Base-by-base conservation (phyloP, 2,797 vertebrate genomes). In the Megalops cyprinoides region DNA sequence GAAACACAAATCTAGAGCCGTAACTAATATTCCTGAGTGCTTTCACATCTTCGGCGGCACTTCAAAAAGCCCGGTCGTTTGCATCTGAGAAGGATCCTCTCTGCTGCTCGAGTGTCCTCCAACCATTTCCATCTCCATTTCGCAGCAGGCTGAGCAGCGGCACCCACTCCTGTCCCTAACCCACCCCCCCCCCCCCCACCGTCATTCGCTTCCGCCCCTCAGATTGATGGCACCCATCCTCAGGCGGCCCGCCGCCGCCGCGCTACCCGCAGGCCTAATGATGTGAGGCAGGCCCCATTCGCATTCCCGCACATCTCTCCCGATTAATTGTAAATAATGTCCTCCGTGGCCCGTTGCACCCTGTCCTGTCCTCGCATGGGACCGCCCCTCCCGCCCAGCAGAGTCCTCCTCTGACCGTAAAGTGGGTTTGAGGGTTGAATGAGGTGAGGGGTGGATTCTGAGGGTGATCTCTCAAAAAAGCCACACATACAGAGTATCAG, bases 191-290 rank as follows among this genome's bases (percentile, higher is more conserved):
- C 14, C 3, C 3, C 12, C 9, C 51, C 15, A 10, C 77, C 37
- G 79, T 76, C 77, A 69, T 82, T 79, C 79, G 77, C 76, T 83
- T 80, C 74, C 82, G 84, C 86, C 80, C 46, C 48, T 73, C 76
- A 86, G 87, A 88, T 86, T 85, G 83, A 87, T 88, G 86, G 81
- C 28, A 5, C 46, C 76, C 83, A 75, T 65, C 69, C 76, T 80
- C 37, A 44, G 74, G 56, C 76, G 53, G 79, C 39, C 10, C 48
- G 49, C 18, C 51, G 62, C n/a, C 34, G 5, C 65, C 23, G 34
- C 28, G 18, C 67, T 71, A 67, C 42, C 23, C 62, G 6, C 62
- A 20, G 14, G 58, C 58, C 34, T 8, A 67, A 67, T 9, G 62
- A 67, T 15, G 31, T 67, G 62, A 71, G 67, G 20, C 67, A 10